phyloP scores from a whole-genome alignment of 2,113 vertebrate genomes.

The Otis tarda region DNA sequence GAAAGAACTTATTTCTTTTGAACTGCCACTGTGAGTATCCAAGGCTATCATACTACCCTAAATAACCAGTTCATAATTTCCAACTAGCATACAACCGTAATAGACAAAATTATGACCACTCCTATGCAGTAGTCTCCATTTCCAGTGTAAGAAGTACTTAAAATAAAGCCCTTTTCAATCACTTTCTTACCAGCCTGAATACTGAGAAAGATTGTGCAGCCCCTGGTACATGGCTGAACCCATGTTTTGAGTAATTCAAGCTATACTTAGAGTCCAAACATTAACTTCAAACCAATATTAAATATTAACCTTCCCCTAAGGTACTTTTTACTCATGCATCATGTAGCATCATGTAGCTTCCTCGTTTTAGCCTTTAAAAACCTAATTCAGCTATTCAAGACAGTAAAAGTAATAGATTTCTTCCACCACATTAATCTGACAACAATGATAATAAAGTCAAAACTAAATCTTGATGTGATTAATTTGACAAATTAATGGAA shows the following conservation, averaged over 20 bases:
- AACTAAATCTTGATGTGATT: background rate
- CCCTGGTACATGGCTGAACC: background rate
- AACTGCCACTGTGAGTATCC: background rate
- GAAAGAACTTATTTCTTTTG: background rate
- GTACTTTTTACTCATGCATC: background rate
- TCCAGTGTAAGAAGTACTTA: background rate
- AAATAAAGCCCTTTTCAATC: background rate
- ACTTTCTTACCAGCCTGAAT: background rate
- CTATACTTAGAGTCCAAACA: background rate
- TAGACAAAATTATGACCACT: background rate
- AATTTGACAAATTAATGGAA: background rate
- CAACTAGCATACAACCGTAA: background rate
- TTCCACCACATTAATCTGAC: background rate
- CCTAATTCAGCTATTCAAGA: background rate
- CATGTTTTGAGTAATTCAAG: background rate
- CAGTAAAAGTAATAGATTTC: background rate
- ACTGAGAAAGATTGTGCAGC: background rate
- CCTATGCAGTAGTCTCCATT: background rate
- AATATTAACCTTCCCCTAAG: background rate
- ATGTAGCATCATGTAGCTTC: background rate
- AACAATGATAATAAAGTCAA: background rate
- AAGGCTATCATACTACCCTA: background rate
- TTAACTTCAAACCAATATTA: constrained; percentile 1
- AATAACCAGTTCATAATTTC: background rate
- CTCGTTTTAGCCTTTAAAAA: background rate